phyloP scores from a whole-genome alignment of 2,888 invertebrate species.

The Limnephilus auricula region DNA sequence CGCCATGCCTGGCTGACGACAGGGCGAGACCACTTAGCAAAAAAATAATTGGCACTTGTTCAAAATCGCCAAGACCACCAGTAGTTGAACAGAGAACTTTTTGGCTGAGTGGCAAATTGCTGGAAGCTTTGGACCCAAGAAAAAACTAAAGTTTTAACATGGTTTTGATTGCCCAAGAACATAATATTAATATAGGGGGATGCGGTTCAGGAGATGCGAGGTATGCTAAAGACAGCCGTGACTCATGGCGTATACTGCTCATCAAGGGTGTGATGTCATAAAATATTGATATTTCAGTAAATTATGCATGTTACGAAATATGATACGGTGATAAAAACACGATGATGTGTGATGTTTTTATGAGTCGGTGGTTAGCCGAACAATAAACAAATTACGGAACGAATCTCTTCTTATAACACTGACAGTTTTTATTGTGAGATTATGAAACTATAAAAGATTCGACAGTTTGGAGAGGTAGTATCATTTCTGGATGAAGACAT shows the following conservation, averaged over 20 bases:
- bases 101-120: neutral
- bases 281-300: slow-evolving; percentile 28
- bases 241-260: slow-evolving; percentile 7
- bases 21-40: slow-evolving; percentile 6
- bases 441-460: neutral
- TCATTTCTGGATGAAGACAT: neutral
- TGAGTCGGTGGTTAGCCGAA: neutral
- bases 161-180: neutral
- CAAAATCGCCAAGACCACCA: neutral
- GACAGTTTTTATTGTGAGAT: neutral
- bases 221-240: neutral
- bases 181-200: neutral
- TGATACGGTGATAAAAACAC: neutral
- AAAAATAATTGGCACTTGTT: neutral
- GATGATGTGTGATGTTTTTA: neutral
- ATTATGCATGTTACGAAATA: slow-evolving; percentile 26
- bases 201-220: slow-evolving; percentile 24
- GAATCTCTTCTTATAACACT: neutral
- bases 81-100: neutral
- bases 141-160: neutral
- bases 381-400: neutral
- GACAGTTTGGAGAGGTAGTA: neutral
- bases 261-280: slow-evolving; percentile 46
- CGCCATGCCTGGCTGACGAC: slow-evolving; percentile 6
- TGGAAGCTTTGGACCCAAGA: neutral